phyloP scores from a whole-genome alignment of 2,113 vertebrate species.

The Rhinichthys klamathensis region DNA sequence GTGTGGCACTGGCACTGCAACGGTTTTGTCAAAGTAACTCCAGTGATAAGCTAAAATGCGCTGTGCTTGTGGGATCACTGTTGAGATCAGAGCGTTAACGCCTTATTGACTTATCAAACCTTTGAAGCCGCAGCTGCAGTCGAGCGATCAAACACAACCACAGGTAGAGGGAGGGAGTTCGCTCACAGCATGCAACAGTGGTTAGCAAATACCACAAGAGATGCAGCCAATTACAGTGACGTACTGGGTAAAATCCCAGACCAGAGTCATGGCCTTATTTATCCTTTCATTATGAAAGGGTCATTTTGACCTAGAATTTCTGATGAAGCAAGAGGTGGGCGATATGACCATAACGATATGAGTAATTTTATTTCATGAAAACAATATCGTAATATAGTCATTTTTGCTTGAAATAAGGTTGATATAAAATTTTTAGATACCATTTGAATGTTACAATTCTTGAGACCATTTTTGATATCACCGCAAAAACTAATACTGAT shows the following conservation, averaged over 20 bases:
- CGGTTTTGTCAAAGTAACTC: background rate
- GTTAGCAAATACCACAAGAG: slow-evolving; percentile 19
- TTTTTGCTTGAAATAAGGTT: background rate
- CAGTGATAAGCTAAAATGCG: slow-evolving; percentile 10
- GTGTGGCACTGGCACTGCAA: background rate
- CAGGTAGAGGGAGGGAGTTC: background rate
- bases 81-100: slow-evolving; percentile 31
- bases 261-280: background rate
- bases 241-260: slow-evolving; percentile 19
- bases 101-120: slow-evolving; percentile 29
- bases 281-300: background rate
- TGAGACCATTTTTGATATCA: background rate
- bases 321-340: background rate
- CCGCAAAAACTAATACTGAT: background rate
- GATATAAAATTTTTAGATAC: background rate
- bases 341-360: background rate
- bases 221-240: background rate
- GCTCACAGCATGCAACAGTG: background rate
- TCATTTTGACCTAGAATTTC: background rate
- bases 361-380: background rate
- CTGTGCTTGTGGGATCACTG: background rate
- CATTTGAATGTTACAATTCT: background rate
- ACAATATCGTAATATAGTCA: no score
- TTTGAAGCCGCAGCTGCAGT: slow-evolving; percentile 24
- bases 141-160: slow-evolving; percentile 18